Conservation (phyloP, 2,797 vertebrate genomes). For the Chanos chanos region DNA sequence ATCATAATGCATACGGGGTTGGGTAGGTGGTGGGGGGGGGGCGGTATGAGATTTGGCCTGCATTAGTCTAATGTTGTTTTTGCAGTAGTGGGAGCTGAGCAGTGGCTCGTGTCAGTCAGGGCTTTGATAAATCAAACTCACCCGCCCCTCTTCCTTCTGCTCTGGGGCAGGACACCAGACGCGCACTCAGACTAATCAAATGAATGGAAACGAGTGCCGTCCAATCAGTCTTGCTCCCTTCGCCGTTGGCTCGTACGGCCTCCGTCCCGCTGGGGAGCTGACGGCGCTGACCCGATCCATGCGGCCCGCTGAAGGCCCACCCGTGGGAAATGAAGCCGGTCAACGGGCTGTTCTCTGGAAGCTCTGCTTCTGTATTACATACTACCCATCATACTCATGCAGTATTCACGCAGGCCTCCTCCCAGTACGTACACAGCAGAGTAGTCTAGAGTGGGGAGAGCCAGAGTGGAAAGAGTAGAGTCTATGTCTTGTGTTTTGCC, state of each 20-base stretch:
- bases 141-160: constrained; percentile 36
- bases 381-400: constrained; percentile 56
- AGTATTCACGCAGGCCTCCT: constrained; percentile 62
- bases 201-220: constrained; percentile 49
- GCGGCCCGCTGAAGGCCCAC: no score
- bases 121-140: constrained; percentile 44
- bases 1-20: constrained; percentile 46
- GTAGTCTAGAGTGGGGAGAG: constrained; percentile 51
- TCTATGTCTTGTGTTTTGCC: constrained; percentile 62
- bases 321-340: not conserved
- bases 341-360: constrained; percentile 41
- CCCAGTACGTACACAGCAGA: constrained; percentile 48
- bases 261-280: no score
- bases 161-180: constrained; percentile 42
- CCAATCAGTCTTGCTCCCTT: constrained; percentile 19
- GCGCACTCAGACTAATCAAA: constrained; percentile 42
- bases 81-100: constrained; percentile 30
- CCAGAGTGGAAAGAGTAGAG: constrained; percentile 56
- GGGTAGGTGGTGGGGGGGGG: no score
- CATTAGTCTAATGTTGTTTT: constrained; percentile 48
- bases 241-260: constrained; percentile 6
- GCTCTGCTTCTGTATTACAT: constrained; percentile 51
- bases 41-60: constrained; percentile 46
- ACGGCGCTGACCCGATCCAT: no score
- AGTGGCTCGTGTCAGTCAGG: constrained; percentile 17